Percentiles rank a stretch among this genome's conserved stretches.
These are phyloP conservation scores for Drepanosiphum platanoidis DNA, from an alignment of 2,888 invertebrate genomes.

Conservation along the genomic window DNA sequence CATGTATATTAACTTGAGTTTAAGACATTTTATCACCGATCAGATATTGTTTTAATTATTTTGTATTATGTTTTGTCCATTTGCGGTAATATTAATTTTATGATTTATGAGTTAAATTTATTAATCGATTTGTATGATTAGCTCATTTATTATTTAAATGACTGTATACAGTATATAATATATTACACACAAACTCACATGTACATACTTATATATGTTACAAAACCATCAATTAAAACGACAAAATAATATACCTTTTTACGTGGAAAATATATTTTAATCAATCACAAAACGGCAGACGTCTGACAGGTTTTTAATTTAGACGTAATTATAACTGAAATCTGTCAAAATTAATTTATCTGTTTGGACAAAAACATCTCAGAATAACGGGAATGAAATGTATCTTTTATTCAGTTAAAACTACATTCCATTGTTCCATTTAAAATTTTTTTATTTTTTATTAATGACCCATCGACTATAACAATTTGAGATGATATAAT, in stretches of 20 bases:
- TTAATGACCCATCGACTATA: too few species aligned
- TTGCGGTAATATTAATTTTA: too few species aligned
- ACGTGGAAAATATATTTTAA: neutral
- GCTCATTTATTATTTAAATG: neutral
- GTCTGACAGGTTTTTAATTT: neutral
- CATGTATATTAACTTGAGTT: too few species aligned
- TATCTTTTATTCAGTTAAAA: neutral
- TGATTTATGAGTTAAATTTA: too few species aligned
- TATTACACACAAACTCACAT: neutral
- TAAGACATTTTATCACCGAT: too few species aligned
- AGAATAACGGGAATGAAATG: neutral
- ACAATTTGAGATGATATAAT: neutral
- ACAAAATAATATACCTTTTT: neutral
- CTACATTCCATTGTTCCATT: neutral
- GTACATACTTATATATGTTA: too few species aligned
- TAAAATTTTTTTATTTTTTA: neutral
- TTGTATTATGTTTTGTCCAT: too few species aligned
- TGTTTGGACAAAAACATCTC: neutral
- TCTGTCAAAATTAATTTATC: neutral
- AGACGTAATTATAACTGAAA: neutral
- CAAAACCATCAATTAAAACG: neutral
- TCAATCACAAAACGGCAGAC: neutral
- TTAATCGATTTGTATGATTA: neutral
- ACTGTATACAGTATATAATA: too few species aligned
- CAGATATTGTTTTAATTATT: too few species aligned